Conservation (phyloP, 2,888 invertebrate species). For the Gasteruption jaculator region DNA sequence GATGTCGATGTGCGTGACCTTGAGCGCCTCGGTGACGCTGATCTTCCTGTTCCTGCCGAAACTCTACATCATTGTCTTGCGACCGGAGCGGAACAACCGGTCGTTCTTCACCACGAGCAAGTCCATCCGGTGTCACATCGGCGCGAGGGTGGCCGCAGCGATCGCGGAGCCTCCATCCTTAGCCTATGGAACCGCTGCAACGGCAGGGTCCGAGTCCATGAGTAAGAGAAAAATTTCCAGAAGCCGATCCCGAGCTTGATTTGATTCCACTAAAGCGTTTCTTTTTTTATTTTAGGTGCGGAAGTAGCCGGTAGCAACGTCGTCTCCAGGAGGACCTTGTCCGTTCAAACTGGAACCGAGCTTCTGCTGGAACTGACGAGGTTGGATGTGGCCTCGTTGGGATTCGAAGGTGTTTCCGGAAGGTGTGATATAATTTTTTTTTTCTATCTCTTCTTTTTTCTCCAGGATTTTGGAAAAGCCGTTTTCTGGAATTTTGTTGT, state of each 20-base stretch:
- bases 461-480: background rate
- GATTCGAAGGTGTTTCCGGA: slow-evolving; percentile 15
- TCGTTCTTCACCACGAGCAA: slow-evolving; percentile 60
- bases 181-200: too few species aligned
- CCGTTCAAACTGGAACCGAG: slow-evolving; percentile 34
- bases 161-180: slow-evolving; percentile 34
- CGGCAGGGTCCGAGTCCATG: too few species aligned
- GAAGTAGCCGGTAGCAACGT: too few species aligned
- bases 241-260: too few species aligned
- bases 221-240: background rate
- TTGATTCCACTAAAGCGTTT: background rate
- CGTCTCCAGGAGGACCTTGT: slow-evolving; percentile 27
- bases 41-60: slow-evolving; percentile 73
- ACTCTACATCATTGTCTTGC: slow-evolving; percentile 72
- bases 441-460: too few species aligned
- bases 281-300: too few species aligned
- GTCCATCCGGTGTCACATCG: slow-evolving; percentile 60
- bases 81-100: slow-evolving; percentile 75
- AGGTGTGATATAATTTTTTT: background rate
- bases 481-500: background rate
- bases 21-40: slow-evolving; percentile 71
- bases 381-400: too few species aligned
- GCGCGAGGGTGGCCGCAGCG: slow-evolving; percentile 53
- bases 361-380: slow-evolving; percentile 25
- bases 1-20: slow-evolving; percentile 72